phyloP scores from a whole-genome alignment of 2,797 vertebrate species.

The Eospalax fontanierii region DNA sequence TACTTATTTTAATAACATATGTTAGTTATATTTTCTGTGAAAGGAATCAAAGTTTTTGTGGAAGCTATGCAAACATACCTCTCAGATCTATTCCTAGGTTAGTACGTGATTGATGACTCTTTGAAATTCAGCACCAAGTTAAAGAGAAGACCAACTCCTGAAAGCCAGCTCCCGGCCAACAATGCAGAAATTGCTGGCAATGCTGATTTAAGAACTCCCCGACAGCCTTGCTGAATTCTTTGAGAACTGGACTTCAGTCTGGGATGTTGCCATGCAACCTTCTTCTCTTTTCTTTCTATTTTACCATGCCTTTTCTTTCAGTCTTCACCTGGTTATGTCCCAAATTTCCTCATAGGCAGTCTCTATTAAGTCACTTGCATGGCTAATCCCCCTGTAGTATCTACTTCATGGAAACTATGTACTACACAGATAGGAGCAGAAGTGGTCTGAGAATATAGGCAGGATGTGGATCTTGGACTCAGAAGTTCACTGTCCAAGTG shows the following conservation, averaged over 20 bases:
- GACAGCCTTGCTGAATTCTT: slow-evolving; percentile 2
- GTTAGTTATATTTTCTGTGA: slow-evolving; percentile 22
- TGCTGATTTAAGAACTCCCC: background rate
- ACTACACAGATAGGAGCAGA: background rate
- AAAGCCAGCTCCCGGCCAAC: background rate
- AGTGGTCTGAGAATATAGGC: slow-evolving; percentile 11
- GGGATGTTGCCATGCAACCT: background rate
- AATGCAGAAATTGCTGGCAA: background rate
- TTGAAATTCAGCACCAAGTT: slow-evolving; percentile 37
- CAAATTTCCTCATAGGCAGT: background rate
- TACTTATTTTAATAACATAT: background rate
- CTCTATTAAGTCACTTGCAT: slow-evolving; percentile 3
- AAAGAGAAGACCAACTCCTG: background rate
- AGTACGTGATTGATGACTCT: slow-evolving; percentile 11
- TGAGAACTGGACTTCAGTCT: slow-evolving; percentile 5
- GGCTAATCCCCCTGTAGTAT: slow-evolving; percentile 18
- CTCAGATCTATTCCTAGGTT: background rate
- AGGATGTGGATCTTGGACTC: background rate
- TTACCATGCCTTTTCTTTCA: background rate
- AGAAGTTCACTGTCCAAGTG: background rate
- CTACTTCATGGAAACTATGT: background rate
- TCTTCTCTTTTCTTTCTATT: background rate
- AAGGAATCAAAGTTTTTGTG: slow-evolving; percentile 31
- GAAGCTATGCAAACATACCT: slow-evolving; percentile 24
- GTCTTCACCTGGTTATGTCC: background rate